These are phyloP conservation scores for Gobio occitaniae DNA, from an alignment of 2,797 vertebrate genomes.

Conservation along the genomic window DNA sequence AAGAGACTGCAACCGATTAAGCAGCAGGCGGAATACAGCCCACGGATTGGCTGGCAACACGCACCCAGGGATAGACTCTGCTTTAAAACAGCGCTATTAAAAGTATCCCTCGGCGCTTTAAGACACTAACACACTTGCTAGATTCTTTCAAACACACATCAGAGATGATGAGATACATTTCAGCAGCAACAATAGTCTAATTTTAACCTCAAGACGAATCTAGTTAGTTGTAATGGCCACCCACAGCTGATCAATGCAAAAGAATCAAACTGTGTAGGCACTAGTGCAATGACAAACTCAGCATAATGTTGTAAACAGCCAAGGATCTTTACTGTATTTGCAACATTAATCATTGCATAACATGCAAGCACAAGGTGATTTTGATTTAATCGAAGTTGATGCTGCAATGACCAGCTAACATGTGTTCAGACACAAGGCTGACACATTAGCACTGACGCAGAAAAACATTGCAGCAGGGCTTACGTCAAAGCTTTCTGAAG, in stretches of 20 bases:
- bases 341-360: neutral
- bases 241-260: neutral
- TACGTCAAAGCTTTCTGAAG: slow-evolving; percentile 47
- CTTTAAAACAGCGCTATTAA: slow-evolving; percentile 25
- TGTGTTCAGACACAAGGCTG: slow-evolving; percentile 26
- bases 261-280: neutral
- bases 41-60: slow-evolving; percentile 39
- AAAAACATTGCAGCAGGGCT: slow-evolving; percentile 29
- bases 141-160: slow-evolving; percentile 2
- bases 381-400: neutral
- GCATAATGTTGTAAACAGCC: slow-evolving; percentile 16
- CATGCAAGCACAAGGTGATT: neutral
- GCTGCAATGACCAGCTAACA: slow-evolving; percentile 10
- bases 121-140: slow-evolving; percentile 17
- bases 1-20: slow-evolving; percentile 57
- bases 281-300: slow-evolving; percentile 3
- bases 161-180: neutral
- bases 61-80: neutral
- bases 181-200: neutral
- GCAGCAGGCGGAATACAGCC: neutral
- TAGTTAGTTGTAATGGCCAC: neutral
- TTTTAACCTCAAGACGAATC: neutral
- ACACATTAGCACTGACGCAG: slow-evolving; percentile 26
- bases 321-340: neutral
- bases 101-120: slow-evolving; percentile 9